Base-by-base conservation (phyloP, 2,797 vertebrate species). In the Spinus olivaceus region DNA sequence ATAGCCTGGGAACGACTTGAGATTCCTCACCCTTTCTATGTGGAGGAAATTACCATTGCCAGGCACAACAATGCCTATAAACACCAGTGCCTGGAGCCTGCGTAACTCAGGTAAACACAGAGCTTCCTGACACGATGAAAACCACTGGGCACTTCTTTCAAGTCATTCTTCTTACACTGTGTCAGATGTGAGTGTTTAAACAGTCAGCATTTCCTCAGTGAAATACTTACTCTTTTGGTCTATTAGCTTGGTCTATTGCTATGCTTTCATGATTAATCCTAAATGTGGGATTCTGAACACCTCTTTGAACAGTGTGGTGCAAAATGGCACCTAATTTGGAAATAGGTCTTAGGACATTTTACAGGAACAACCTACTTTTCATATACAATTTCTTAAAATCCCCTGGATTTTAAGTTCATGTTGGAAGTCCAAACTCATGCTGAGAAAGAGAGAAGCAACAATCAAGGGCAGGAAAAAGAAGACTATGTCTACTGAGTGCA, bases 11-110 rank as follows among this genome's bases (percentile, higher is more conserved):
- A 98, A 97, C 57, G 7, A 94, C 89, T 70, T 95, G 97, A 97
- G 97, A 97, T 92, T 95, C 92, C 66, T 81, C 94, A 86, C 81
- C 61, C 82, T 96, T 96, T 95, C 80, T 88, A 27, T 82, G 74
- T 65, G 81, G 81, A 97, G 98, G 97, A 98, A 98, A 96, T 96
- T 95, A 96, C 93, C 89, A 96, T 61, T 94, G 93, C 95, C 96
- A 97, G 91, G 94, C 95, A 93, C 94, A 97, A 98, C 97, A 98
- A 97, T 97, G 96, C 90, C 2, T 73, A 93, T 92, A 95, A 96
- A 97, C 94, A 97, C 91, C 94, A 95, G 69, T 73, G 93, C 92
- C 93, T 96, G 81, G 47, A 89, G 93, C 79, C 95, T 95, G 96
- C 27, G 6, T 82, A 86, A 97, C 96, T 97, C 97, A 95, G 90